Evolutionary conservation across 2,888 invertebrate genomes (phyloP).

Genomic region (Leucoptera coffeella): DNA sequence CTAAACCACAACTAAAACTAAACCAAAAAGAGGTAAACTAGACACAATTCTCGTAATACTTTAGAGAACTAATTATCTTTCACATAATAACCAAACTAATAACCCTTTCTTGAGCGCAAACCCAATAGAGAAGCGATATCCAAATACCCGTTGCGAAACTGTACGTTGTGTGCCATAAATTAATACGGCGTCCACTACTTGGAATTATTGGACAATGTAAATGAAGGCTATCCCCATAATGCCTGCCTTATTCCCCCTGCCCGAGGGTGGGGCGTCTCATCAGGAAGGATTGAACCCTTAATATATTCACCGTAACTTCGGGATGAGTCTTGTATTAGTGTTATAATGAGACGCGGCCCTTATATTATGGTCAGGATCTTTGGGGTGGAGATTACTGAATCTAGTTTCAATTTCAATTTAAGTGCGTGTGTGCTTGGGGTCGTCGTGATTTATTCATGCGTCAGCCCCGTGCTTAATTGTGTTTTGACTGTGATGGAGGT

Average conservation of each 20-base stretch:
- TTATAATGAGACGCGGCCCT: conserved; percentile 52
- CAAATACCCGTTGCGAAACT: no score
- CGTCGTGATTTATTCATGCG: no score
- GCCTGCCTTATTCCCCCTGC: conserved; percentile 17
- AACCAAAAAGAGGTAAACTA: no score
- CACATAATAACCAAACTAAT: no score
- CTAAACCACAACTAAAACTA: no score
- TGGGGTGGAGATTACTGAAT: conserved; percentile 34
- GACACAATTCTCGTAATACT: no score
- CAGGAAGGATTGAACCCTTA: conserved; percentile 54
- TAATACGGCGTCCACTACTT: conserved; percentile 53
- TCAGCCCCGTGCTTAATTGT: no score
- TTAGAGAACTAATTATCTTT: no score
- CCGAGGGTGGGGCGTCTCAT: conserved; percentile 42
- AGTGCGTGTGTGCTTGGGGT: conserved; percentile 19
- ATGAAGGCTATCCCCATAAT: conserved; percentile 54
- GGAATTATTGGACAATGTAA: conserved; percentile 56
- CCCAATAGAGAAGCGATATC: no score
- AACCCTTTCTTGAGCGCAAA: no score
- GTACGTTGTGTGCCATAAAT: conserved; percentile 38
- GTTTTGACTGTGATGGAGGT: no score
- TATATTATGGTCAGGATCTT: conserved; percentile 41
- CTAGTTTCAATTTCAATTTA: conserved; percentile 40
- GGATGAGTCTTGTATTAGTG: conserved; percentile 54
- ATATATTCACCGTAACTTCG: conserved; percentile 53